Percentiles rank a stretch among this genome's conserved stretches.
These are phyloP conservation scores for Oreochromis spilurus DNA, from an alignment of 2,113 vertebrate genomes.

Conservation along the genomic window DNA sequence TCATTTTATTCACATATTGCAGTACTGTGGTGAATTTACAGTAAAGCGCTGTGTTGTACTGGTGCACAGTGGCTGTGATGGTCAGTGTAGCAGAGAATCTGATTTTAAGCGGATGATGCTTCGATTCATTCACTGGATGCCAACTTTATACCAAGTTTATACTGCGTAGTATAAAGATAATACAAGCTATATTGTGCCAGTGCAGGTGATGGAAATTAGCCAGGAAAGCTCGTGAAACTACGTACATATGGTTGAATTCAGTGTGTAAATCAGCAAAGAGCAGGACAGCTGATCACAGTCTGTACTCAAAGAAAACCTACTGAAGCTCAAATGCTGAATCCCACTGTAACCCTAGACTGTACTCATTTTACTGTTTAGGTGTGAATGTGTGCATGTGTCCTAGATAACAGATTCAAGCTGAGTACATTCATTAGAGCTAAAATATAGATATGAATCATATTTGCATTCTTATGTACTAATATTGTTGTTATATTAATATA, in stretches of 20 bases:
- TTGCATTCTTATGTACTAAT: background rate
- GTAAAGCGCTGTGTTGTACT: background rate
- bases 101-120: background rate
- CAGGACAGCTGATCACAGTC: background rate
- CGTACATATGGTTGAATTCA: background rate
- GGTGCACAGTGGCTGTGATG: background rate
- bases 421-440: background rate
- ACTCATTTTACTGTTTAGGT: background rate
- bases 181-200: background rate
- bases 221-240: background rate
- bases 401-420: background rate
- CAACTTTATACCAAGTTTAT: background rate
- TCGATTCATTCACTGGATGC: background rate
- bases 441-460: background rate
- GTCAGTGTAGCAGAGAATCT: background rate
- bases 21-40: background rate
- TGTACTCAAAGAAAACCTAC: background rate
- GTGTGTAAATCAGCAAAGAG: rapidly evolving
- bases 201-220: background rate
- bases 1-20: background rate
- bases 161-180: background rate
- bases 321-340: background rate
- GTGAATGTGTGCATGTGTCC: background rate
- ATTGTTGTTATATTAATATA: background rate
- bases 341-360: background rate